Conservation (phyloP, 2,888 invertebrate genomes). For the Ornithoptera alexandrae region DNA sequence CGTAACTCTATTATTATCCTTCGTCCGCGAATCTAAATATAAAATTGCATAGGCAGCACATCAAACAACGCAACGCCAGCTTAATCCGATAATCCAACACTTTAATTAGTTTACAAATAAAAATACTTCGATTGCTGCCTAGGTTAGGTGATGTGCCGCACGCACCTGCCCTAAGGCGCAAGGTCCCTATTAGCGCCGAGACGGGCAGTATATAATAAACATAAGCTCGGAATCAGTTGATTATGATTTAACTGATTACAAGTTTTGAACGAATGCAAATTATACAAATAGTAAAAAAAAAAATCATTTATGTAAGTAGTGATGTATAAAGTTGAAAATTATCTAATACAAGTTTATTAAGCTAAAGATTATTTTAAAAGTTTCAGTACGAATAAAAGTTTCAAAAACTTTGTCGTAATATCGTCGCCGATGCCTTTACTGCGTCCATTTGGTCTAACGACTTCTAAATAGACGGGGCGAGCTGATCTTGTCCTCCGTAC, state of each 20-base stretch:
- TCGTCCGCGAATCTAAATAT: slow-evolving; percentile 29
- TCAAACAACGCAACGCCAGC: slow-evolving; percentile 31
- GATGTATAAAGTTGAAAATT: neutral
- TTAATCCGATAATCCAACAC: slow-evolving; percentile 35
- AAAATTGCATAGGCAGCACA: slow-evolving; percentile 31
- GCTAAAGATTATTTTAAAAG: neutral
- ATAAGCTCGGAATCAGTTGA: slow-evolving; percentile 35
- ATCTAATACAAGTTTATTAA: neutral
- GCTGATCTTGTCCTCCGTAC: slow-evolving; percentile 70
- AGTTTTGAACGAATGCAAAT: neutral
- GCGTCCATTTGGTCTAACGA: slow-evolving; percentile 68
- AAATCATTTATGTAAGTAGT: neutral
- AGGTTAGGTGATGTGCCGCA: slow-evolving; percentile 34
- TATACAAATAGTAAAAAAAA: neutral
- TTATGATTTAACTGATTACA: slow-evolving; percentile 37
- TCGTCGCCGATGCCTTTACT: slow-evolving; percentile 63
- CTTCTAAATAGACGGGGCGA: slow-evolving; percentile 72
- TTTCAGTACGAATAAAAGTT: slow-evolving; percentile 55
- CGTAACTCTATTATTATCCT: slow-evolving; percentile 22
- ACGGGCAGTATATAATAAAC: slow-evolving; percentile 34
- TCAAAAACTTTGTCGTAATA: slow-evolving; percentile 60
- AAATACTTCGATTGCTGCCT: slow-evolving; percentile 30
- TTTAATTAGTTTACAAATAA: slow-evolving; percentile 32
- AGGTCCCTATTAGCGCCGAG: slow-evolving; percentile 37
- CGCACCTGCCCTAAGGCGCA: slow-evolving; percentile 42